A percentile compares a stretch with the other conserved stretches of the same genome.
These are phyloP conservation scores for Pyrrhosoma nymphula DNA, from an alignment of 2,888 invertebrate species.

Conservation along the genomic window DNA sequence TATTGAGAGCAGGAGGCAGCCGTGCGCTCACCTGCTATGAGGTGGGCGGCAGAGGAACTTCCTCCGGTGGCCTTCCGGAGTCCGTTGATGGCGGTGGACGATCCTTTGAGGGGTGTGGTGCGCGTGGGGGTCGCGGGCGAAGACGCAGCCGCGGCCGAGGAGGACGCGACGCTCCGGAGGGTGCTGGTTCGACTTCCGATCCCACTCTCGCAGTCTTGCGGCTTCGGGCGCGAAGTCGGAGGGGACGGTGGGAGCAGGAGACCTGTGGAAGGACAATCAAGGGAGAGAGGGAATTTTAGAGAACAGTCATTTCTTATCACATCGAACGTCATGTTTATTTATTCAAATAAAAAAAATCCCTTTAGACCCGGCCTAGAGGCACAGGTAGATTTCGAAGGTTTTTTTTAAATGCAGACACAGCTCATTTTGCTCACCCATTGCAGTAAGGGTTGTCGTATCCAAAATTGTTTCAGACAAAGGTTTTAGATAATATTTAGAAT, in stretches of 20 bases:
- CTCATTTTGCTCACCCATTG: no score
- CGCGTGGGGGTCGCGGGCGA: background rate
- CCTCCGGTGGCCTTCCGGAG: background rate
- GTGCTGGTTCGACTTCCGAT: conserved; percentile 56
- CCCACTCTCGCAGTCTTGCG: conserved; percentile 55
- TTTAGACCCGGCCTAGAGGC: no score
- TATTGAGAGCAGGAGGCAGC: background rate
- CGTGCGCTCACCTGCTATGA: background rate
- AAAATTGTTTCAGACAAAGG: no score
- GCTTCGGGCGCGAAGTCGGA: conserved; percentile 4
- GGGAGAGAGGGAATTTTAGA: background rate
- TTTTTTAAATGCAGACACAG: no score
- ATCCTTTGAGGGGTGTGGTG: no score
- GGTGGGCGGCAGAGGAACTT: background rate
- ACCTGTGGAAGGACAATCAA: background rate
- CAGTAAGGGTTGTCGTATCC: no score
- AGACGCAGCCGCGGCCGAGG: background rate
- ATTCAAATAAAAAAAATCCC: no score
- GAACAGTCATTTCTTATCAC: background rate
- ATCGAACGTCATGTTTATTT: no score
- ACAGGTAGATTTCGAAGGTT: no score
- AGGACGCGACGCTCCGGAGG: conserved; percentile 50
- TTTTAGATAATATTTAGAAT: no score
- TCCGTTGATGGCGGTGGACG: background rate
- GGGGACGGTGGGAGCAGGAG: background rate